Evolutionary conservation across 2,113 vertebrate genomes (phyloP).

Genomic region (Silurus asotus): DNA sequence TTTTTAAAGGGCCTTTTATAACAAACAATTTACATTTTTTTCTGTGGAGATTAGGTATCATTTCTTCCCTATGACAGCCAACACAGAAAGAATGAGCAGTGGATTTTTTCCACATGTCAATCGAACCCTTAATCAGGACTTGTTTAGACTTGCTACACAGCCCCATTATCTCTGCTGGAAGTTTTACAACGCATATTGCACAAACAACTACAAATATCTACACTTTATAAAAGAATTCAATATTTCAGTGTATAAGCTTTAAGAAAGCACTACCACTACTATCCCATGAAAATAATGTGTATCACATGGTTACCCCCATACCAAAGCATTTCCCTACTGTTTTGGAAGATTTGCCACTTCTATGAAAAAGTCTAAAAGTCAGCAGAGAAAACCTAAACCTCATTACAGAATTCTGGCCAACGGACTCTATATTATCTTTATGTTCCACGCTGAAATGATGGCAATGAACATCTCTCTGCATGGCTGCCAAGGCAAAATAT

Average conservation of each 20-base stretch:
- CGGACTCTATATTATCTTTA: neutral
- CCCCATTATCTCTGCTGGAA: no score
- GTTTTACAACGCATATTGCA: no score
- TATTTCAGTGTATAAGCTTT: neutral
- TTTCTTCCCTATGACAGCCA: no score
- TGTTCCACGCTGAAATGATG: neutral
- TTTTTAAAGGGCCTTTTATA: no score
- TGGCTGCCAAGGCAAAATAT: neutral
- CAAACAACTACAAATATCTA: no score
- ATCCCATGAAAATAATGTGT: neutral
- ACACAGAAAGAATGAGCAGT: no score
- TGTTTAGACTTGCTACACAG: no score
- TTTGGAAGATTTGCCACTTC: neutral
- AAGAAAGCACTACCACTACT: neutral
- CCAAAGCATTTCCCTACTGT: neutral
- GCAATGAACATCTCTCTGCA: neutral
- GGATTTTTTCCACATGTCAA: no score
- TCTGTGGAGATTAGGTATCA: no score
- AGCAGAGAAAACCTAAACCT: neutral
- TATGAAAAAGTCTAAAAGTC: neutral
- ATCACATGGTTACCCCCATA: neutral
- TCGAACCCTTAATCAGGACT: no score
- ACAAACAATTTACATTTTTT: no score
- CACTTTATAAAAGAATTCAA: no score
- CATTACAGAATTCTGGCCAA: neutral